Evolutionary conservation across 2,113 vertebrate genomes (phyloP), one percentile per base, ranked within the genome.

Genomic region (Pholis gunnellus): DNA sequence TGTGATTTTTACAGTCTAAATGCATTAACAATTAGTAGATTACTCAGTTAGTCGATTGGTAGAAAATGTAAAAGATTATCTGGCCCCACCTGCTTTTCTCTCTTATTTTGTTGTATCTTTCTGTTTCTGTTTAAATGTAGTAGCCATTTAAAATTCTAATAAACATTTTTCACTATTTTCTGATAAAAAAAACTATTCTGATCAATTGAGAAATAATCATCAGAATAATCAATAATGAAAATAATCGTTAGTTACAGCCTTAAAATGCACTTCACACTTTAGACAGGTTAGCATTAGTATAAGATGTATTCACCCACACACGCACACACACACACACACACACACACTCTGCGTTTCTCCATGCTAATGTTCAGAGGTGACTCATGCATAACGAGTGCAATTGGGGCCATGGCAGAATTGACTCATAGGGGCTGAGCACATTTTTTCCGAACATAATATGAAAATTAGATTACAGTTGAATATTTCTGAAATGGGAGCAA

Each of bases 381-480:
- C 70, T 86, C 73, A 85, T 48, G 5, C 57, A 52, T 79, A 86
- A 85, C 48, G n/a, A 75, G 1, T 9, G 14, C 50, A 29, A 22
- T 18, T 63, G 59, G 50, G 36, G n/a, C 46, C 69, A 61, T 6
- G 56, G 54, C 75, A 70, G 54, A 34, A 29, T 22, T 79, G 68
- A 88, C 57, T 90, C 86, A 85, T 75, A 34, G 25, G 64, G 70
- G 67, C 46, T 56, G 22, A 63, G 50, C 20, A 29, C 40, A 70
- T 50, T 59, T 79, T 36, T 9, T 25, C 34, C 18, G 8, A 44
- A 27, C 15, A 34, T 56, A 50, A 50, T 36, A 40, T 52, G 50
- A 27, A 56, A 57, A 56, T 25, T 34, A 36, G 1, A 38, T 34
- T 14, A n/a, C 14, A 14, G 5, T 15, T 66, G 15, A 57, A 29